Evolutionary conservation across 1,140 invertebrate species (phyloP), one percentile per base, ranked within the genome.

Genomic region (Tribolium madens): DNA sequence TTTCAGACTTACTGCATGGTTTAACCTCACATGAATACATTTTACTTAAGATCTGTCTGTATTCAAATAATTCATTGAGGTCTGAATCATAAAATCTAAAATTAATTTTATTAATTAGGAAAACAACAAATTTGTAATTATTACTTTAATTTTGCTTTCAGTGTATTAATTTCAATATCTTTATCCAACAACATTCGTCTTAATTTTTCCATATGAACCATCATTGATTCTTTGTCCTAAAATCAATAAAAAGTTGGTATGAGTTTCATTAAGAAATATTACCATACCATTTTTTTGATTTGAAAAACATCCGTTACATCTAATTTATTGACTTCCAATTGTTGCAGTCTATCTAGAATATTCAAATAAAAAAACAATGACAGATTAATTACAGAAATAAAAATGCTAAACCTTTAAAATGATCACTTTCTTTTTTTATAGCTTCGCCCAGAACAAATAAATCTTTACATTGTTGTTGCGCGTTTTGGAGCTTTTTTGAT

Each of bases 121-220:
- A 42, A 12, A 10, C n/a, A 42, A 9, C 5, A 76, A 46, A 33
- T 46, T 42, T 52, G 14, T 48, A 17, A 48, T 71, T 50, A 18
- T 79, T 80, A 83, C 82, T 69, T 80, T 21, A 78, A 31, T 76
- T 82, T 80, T 10, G 76, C 46, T 75, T 78, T 81, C 3, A 83
- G 52, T 52, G 73, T 78, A 47, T 82, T 74, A 3, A 82, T 46
- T 64, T 83, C 81, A 15, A 79, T 52, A 21, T 78, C 80, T 72
- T 82, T 83, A 60, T 83, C 82, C 6, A 83, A 53, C 14, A 83
- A 64, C 77, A 83, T 81, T 76, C 77, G 81, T 64, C 79, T 82
- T 6, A 83, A 57, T 60, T 74, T 80, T 69, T 82, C 82, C 50
- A 48, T 57, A 13, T 79, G 77, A 31, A 15, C 31, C 7, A 31